Conservation (phyloP, 2,113 vertebrate species). For the Orientallactaga bullata region DNA sequence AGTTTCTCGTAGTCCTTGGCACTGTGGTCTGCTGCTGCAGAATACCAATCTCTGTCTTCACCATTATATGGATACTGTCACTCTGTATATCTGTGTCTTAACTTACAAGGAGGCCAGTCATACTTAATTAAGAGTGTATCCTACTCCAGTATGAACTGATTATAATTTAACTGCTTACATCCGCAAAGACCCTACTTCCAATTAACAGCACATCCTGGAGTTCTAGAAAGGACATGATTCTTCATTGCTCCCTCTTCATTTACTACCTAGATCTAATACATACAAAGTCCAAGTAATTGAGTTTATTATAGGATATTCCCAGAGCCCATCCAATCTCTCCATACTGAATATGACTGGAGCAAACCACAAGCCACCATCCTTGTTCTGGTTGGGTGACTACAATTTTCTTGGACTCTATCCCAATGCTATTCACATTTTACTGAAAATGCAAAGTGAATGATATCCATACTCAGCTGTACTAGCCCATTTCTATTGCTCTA, state of each 20-base stretch:
- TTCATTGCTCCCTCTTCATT: neutral
- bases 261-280: neutral
- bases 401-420: neutral
- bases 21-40: neutral
- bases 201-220: neutral
- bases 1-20: neutral
- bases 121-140: neutral
- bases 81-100: neutral
- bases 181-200: neutral
- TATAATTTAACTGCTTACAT: neutral
- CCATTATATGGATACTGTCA: no score
- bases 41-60: neutral
- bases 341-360: neutral
- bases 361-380: neutral
- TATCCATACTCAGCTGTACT: neutral
- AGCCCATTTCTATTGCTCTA: neutral
- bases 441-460: neutral
- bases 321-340: neutral
- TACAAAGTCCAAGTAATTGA: neutral
- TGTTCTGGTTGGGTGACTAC: neutral
- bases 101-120: neutral
- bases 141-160: neutral
- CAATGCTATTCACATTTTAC: neutral
- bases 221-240: neutral
- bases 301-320: neutral